Evolutionary conservation across 2,888 invertebrate genomes (phyloP).

Genomic region (Nemotelus pantherinus): DNA sequence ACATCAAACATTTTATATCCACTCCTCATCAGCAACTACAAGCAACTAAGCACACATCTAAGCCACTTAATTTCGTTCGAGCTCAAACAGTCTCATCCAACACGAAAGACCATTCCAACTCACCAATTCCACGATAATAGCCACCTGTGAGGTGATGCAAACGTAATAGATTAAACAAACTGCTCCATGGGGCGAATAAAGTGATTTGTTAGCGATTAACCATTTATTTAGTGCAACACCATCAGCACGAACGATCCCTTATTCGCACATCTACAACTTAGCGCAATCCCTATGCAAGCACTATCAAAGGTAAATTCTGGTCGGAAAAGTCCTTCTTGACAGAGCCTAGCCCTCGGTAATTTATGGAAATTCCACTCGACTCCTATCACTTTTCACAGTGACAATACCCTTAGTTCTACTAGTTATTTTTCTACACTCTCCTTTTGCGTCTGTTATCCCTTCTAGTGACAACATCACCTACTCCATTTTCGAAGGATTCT

Average conservation of each 20-base stretch:
- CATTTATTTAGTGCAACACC: slow-evolving; percentile 35
- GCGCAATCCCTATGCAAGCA: background rate
- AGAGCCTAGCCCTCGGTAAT: slow-evolving; percentile 21
- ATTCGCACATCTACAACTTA: background rate
- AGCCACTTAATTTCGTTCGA: too few species aligned
- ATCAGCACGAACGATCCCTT: background rate
- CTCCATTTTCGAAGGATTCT: background rate
- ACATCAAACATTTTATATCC: too few species aligned
- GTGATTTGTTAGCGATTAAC: slow-evolving; percentile 41
- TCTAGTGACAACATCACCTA: background rate
- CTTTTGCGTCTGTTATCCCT: background rate
- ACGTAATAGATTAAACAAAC: slow-evolving; percentile 25
- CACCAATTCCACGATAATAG: background rate
- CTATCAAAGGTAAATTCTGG: background rate
- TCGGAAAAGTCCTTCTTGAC: background rate
- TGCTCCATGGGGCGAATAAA: slow-evolving; percentile 21
- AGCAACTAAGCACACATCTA: too few species aligned
- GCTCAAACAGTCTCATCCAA: too few species aligned
- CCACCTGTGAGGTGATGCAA: background rate
- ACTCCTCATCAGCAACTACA: too few species aligned
- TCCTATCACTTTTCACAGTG: slow-evolving; percentile 7
- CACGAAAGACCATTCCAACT: too few species aligned
- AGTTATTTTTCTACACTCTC: slow-evolving; percentile 6
- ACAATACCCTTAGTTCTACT: background rate
- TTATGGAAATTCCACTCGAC: slow-evolving; percentile 28